Conservation (phyloP, 2,888 invertebrate genomes). For the Macrophya annulata region DNA sequence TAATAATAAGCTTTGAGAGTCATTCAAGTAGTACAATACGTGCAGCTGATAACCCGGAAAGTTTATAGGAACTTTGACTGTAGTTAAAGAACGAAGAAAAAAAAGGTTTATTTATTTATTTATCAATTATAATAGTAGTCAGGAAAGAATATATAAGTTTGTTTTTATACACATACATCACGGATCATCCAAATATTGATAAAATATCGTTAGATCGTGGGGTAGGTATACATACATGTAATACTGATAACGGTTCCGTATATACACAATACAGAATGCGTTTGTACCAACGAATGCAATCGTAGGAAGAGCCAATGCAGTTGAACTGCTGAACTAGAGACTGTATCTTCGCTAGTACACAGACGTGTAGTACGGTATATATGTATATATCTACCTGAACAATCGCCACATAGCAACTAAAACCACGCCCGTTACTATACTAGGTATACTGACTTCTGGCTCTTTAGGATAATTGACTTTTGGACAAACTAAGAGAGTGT, state of each 20-base stretch:
- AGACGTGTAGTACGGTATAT: neutral
- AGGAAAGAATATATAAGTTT: no score
- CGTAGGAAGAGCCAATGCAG: neutral
- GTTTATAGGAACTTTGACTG: neutral
- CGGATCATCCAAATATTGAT: neutral
- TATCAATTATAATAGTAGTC: no score
- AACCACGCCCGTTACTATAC: slow-evolving; percentile 39
- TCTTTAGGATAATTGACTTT: slow-evolving; percentile 36
- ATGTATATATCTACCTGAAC: slow-evolving; percentile 34
- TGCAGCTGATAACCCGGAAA: neutral
- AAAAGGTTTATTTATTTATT: no score
- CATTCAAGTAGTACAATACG: neutral
- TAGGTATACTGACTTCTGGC: slow-evolving; percentile 34
- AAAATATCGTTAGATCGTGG: neutral
- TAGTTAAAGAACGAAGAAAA: neutral
- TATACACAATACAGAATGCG: neutral
- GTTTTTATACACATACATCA: neutral
- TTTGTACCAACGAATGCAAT: neutral
- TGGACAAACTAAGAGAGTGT: neutral
- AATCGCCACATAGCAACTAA: slow-evolving; percentile 48
- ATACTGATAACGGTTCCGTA: neutral
- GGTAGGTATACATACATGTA: no score
- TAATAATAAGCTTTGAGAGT: slow-evolving; percentile 27
- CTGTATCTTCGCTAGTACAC: neutral
- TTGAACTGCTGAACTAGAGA: neutral